A percentile compares a stretch with the other conserved stretches of the same genome.
Conservation (phyloP, 2,888 invertebrate genomes). For the Coelinius sp. region DNA sequence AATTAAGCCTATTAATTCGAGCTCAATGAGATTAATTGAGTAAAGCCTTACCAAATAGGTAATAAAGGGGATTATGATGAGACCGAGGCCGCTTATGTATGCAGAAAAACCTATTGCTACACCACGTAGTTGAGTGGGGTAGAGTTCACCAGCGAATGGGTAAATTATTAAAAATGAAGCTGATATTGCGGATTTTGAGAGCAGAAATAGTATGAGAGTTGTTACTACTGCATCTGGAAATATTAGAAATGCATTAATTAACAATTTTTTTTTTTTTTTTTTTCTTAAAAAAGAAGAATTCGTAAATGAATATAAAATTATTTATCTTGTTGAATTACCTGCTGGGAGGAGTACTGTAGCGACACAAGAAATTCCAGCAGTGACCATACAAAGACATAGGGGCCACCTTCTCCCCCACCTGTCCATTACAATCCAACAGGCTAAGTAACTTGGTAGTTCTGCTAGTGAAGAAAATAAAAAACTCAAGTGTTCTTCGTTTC, state of each 20-base stretch:
- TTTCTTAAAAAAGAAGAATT: too few relatives aligned
- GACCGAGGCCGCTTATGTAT: constrained; percentile 89
- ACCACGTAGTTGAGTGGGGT: constrained; percentile 91
- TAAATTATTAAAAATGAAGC: constrained; percentile 93
- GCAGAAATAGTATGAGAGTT: constrained; percentile 82
- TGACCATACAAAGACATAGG: constrained; percentile 81
- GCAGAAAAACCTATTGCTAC: constrained; percentile 93
- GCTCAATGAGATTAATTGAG: not conserved
- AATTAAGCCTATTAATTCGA: constrained; percentile 38
- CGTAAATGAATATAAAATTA: too few relatives aligned
- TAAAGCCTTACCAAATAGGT: constrained; percentile 84
- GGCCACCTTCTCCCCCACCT: constrained; percentile 91
- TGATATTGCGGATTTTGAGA: constrained; percentile 91
- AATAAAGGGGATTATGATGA: constrained; percentile 91
- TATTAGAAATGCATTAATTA: constrained; percentile 5
- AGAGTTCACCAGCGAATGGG: constrained; percentile 92
- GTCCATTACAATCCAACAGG: constrained; percentile 92
- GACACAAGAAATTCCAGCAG: constrained; percentile 85
- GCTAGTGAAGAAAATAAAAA: constrained; percentile 90
- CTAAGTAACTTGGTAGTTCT: constrained; percentile 90
- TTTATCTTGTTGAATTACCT: too few relatives aligned
- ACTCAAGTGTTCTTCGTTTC: constrained; percentile 89
- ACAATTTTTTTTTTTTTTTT: not conserved
- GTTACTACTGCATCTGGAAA: constrained; percentile 80
- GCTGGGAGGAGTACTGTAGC: constrained; percentile 86